These are phyloP conservation scores for Larimichthys crocea DNA, from an alignment of 2,113 vertebrate species.

Conservation along the genomic window DNA sequence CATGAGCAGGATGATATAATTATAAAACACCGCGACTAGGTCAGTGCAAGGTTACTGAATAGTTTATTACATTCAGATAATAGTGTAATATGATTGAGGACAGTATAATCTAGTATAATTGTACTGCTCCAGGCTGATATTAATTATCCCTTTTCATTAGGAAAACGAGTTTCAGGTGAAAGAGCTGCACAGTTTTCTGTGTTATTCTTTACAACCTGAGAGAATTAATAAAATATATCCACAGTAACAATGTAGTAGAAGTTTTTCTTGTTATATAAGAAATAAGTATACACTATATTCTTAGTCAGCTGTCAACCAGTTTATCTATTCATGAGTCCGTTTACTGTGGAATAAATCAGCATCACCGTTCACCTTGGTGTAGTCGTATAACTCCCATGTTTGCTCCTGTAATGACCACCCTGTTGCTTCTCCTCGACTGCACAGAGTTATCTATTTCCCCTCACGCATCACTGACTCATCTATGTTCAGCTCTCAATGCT, in stretches of 20 bases:
- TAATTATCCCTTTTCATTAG: slow-evolving; percentile 15
- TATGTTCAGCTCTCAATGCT: slow-evolving; percentile 9
- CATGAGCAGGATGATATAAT: neutral
- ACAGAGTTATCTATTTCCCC: neutral
- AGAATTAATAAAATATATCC: neutral
- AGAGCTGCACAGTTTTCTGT: neutral
- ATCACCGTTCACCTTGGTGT: neutral
- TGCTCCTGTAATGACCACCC: neutral
- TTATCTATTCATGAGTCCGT: neutral
- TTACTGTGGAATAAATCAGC: neutral
- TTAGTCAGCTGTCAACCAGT: neutral
- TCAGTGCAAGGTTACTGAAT: slow-evolving; percentile 12
- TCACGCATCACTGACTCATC: slow-evolving; percentile 28
- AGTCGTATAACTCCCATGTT: neutral
- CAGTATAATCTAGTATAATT: neutral
- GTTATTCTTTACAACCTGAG: neutral
- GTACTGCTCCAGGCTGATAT: neutral
- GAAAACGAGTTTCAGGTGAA: slow-evolving; percentile 1
- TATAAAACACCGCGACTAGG: neutral
- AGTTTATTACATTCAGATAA: slow-evolving; percentile 19
- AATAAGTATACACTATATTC: neutral
- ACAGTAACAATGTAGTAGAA: neutral
- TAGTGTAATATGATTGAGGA: slow-evolving; percentile 1
- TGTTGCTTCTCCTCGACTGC: slow-evolving; percentile 1
- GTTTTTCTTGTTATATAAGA: neutral